Evolutionary conservation across 2,797 vertebrate genomes (phyloP).

Genomic region (Pyrocephalus nanus): DNA sequence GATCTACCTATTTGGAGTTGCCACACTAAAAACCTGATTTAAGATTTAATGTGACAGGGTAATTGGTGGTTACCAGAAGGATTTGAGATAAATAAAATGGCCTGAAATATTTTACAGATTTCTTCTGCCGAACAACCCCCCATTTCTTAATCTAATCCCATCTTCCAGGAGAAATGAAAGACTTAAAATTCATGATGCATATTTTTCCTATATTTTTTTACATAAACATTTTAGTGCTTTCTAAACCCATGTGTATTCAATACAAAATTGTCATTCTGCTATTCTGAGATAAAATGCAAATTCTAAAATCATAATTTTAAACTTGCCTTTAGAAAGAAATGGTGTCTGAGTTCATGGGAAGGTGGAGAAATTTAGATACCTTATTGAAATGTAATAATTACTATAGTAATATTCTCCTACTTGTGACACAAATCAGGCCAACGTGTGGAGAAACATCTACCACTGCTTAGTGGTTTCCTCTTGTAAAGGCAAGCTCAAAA

Average conservation of each 20-base stretch:
- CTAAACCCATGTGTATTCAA: neutral
- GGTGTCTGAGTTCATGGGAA: neutral
- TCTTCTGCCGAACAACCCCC: neutral
- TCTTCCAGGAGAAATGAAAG: neutral
- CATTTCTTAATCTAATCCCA: neutral
- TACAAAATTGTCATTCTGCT: neutral
- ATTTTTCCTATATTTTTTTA: neutral
- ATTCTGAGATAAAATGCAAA: neutral
- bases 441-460: neutral
- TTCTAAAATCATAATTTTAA: neutral
- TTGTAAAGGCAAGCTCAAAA: neutral
- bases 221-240: neutral
- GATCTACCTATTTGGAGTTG: neutral
- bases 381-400: neutral
- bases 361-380: neutral
- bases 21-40: neutral
- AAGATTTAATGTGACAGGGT: neutral
- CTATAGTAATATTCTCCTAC: neutral
- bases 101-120: neutral
- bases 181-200: neutral
- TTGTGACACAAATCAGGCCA: neutral
- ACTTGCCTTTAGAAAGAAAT: neutral
- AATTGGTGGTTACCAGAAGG: neutral
- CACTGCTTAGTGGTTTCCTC: neutral
- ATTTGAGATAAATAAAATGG: neutral